A percentile compares a stretch with the other conserved stretches of the same genome.
phyloP scores from a whole-genome alignment of 2,797 vertebrate genomes.

The Manis pentadactyla region DNA sequence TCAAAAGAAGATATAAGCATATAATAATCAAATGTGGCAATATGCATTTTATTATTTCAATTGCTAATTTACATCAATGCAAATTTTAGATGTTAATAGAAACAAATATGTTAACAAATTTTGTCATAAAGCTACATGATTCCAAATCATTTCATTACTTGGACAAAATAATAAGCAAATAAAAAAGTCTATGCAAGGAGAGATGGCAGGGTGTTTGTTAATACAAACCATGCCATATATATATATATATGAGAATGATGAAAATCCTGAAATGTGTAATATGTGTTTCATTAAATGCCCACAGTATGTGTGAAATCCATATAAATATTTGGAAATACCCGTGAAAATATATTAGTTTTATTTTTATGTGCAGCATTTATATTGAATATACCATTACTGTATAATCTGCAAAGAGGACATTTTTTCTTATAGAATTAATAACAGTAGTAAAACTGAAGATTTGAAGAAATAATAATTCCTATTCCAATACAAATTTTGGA shows the following conservation, averaged over 20 bases:
- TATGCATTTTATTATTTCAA: background rate
- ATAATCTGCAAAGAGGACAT: background rate
- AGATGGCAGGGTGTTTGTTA: background rate
- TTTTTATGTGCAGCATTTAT: background rate
- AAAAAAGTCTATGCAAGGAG: background rate
- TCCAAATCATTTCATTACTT: slow-evolving; percentile 1
- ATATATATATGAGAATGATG: background rate
- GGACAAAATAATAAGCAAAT: background rate
- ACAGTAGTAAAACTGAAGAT: background rate
- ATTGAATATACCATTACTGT: background rate
- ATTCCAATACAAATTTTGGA: slow-evolving; percentile 11
- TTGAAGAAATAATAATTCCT: background rate
- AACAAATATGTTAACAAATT: background rate
- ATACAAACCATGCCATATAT: background rate
- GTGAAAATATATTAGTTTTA: background rate
- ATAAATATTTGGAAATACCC: background rate
- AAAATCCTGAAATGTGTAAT: background rate
- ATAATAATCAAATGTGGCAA: background rate
- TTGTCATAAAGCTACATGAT: background rate
- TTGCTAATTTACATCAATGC: background rate
- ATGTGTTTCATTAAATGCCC: background rate
- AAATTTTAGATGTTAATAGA: background rate
- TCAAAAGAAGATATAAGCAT: background rate
- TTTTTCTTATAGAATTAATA: background rate
- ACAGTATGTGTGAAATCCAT: background rate